phyloP scores from a whole-genome alignment of 2,113 vertebrate species.

The Sceloporus undulatus region DNA sequence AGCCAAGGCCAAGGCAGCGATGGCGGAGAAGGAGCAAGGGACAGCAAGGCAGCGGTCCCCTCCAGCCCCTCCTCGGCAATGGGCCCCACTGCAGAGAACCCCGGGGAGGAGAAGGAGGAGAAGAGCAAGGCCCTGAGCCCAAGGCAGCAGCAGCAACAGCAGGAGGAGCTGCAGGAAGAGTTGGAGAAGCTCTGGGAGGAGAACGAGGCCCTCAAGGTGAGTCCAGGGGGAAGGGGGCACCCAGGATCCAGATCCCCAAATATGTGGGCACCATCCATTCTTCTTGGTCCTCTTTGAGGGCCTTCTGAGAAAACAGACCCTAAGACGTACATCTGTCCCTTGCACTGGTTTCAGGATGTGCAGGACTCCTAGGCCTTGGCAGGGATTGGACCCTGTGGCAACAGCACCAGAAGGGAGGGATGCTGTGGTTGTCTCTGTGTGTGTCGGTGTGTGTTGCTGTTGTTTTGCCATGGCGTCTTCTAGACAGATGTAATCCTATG shows the following conservation, averaged over 20 bases:
- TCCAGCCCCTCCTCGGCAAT: neutral
- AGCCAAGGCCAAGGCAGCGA: conserved; percentile 57
- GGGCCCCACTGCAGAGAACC: conserved; percentile 64
- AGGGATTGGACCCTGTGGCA: neutral
- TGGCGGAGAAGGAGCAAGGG: conserved; percentile 53
- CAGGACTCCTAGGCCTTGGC: neutral
- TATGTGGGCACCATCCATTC: no score
- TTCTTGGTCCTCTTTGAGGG: no score
- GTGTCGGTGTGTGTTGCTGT: neutral
- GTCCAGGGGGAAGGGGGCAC: neutral
- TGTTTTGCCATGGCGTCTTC: neutral
- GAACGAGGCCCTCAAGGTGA: conserved; percentile 94
- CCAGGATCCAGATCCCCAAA: no score
- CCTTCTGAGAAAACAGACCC: no score
- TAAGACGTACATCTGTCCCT: no score
- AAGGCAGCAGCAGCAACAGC: conserved; percentile 79
- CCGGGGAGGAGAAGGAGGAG: conserved; percentile 65
- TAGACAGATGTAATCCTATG: neutral
- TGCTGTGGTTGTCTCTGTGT: neutral
- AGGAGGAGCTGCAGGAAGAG: conserved; percentile 83
- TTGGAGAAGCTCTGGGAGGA: conserved; percentile 92
- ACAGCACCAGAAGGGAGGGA: neutral
- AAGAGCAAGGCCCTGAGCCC: conserved; percentile 61
- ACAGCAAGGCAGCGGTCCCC: conserved; percentile 8
- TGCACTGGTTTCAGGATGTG: neutral